Evolutionary conservation across 2,888 invertebrate genomes (phyloP).

Genomic region (Drosophila setosimentum): DNA sequence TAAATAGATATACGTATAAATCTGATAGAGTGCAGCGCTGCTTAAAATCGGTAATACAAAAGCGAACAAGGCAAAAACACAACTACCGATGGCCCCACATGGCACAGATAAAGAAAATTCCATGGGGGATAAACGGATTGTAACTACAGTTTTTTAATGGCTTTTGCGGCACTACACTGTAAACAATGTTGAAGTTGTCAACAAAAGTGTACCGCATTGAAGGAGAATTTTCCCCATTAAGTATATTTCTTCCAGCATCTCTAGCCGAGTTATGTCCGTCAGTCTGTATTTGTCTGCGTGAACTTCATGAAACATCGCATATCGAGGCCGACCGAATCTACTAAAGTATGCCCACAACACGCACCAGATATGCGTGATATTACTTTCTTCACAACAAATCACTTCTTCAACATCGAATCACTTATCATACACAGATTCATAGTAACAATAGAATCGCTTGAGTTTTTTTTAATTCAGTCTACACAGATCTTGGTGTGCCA

Average conservation of each 20-base stretch:
- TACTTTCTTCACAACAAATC: neutral
- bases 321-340: no score
- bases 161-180: neutral
- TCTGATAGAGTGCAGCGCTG: constrained; percentile 16
- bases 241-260: neutral
- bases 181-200: neutral
- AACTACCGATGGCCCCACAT: constrained; percentile 36
- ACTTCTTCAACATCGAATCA: neutral
- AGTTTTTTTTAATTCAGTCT: neutral
- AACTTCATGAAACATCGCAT: neutral
- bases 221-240: fast-evolving
- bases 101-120: constrained; percentile 26
- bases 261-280: no score
- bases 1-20: constrained; percentile 6
- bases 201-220: neutral
- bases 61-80: constrained; percentile 24
- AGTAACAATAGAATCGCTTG: fast-evolving
- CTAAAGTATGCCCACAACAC: no score
- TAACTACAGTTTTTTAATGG: neutral
- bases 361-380: no score
- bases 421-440: neutral
- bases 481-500: no score
- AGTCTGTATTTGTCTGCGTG: neutral
- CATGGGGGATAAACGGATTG: neutral
- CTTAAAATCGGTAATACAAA: constrained; percentile 31